Evolutionary conservation across 2,888 invertebrate species (phyloP).

Genomic region (Epinotia demarniana): DNA sequence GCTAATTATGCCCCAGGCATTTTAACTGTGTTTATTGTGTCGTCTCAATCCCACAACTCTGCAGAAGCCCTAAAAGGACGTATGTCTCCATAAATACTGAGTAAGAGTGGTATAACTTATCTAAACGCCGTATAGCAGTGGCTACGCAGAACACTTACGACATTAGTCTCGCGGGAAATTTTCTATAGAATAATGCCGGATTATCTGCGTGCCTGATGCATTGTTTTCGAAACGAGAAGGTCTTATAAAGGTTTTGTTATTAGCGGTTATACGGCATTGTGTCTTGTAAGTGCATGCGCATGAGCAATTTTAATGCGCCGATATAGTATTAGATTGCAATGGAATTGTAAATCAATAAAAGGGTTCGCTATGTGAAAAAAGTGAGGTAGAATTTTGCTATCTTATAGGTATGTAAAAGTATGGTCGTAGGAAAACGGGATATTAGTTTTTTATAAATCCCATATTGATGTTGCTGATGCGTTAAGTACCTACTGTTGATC

Average conservation of each 20-base stretch:
- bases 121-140: slow-evolving; percentile 1
- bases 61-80: slow-evolving; percentile 12
- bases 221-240: slow-evolving; percentile 11
- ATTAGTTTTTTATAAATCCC: no score
- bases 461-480: not conserved
- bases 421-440: not conserved
- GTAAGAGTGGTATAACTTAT: not conserved
- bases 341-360: slow-evolving; percentile 39
- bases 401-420: not conserved
- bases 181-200: slow-evolving; percentile 47
- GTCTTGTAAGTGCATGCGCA: not conserved
- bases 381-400: slow-evolving; percentile 4
- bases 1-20: slow-evolving; percentile 75
- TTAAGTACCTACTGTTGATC: not conserved
- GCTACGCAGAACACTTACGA: not conserved
- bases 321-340: slow-evolving; percentile 36
- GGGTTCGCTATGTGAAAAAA: slow-evolving; percentile 16
- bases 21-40: slow-evolving; percentile 72
- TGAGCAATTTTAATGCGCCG: slow-evolving; percentile 27
- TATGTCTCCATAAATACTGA: slow-evolving; percentile 3
- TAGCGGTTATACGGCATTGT: not conserved
- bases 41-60: slow-evolving; percentile 56
- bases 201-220: slow-evolving; percentile 55
- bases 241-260: not conserved
- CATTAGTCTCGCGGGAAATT: not conserved